These are phyloP conservation scores for Chrysaora quinquecirrha DNA, from an alignment of 30 jellyfish, hydroid and myxozoan genomes.

Conservation along the genomic window DNA sequence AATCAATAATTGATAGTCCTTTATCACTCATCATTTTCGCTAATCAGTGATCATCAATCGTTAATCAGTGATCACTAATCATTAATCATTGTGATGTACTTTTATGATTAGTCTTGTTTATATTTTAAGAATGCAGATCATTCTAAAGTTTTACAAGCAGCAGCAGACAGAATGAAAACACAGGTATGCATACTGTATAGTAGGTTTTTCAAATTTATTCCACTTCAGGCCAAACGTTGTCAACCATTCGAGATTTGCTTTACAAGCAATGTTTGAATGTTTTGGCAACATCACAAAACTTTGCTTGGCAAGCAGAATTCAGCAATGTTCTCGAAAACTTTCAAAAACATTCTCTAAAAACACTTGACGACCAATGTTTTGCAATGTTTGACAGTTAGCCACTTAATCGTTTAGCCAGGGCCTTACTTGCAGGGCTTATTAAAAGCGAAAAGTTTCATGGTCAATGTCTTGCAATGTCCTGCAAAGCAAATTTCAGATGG, in stretches of 20 bases:
- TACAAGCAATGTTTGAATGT: no score
- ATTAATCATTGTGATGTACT: neutral
- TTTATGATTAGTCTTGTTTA: no score
- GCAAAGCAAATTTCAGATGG: no score
- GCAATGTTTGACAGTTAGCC: no score
- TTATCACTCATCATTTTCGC: neutral
- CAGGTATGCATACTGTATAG: neutral
- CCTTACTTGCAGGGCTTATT: no score
- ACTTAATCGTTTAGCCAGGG: no score
- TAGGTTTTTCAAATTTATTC: neutral
- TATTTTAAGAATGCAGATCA: slow-evolving; percentile 2
- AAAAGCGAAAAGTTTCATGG: no score
- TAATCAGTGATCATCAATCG: neutral
- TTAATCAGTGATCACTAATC: neutral
- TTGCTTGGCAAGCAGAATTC: neutral
- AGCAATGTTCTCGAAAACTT: neutral
- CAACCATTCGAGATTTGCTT: neutral
- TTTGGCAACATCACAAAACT: neutral
- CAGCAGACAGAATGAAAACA: slow-evolving; percentile 15
- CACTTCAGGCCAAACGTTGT: neutral
- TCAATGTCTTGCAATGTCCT: no score
- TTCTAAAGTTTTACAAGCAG: neutral
- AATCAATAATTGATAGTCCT: neutral
- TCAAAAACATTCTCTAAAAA: neutral
- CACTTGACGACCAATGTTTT: no score